Percentiles rank a stretch among this genome's conserved stretches.
Conservation (phyloP, 1,140 invertebrate genomes). For the Zophobas atratus region DNA sequence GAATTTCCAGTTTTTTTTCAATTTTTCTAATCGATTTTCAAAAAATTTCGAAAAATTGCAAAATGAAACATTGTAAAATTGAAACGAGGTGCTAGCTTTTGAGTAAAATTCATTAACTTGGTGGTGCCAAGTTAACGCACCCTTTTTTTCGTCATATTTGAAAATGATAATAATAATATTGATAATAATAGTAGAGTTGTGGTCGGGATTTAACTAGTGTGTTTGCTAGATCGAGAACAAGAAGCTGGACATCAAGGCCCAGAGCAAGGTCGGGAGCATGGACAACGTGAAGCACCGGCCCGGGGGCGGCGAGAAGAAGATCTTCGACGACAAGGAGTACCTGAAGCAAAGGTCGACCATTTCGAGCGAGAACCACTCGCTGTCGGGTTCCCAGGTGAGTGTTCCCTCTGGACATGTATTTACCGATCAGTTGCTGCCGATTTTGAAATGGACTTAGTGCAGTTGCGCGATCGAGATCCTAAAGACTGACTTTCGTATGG, state of each 20-base stretch:
- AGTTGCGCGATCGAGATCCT: constrained; percentile 20
- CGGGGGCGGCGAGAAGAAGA: constrained; percentile 93
- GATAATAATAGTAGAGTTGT: no score
- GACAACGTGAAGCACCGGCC: constrained; percentile 96
- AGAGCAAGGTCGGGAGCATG: constrained; percentile 92
- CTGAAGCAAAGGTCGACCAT: constrained; percentile 84
- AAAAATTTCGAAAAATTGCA: no score
- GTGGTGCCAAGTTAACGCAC: no score
- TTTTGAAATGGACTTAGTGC: constrained; percentile 42
- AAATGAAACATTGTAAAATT: no score
- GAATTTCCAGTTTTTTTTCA: no score
- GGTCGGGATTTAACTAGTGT: background rate
- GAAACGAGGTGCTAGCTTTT: no score
- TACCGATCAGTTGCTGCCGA: constrained; percentile 24
- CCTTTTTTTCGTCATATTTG: no score
- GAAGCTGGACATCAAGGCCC: constrained; percentile 88
- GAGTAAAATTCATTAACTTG: no score
- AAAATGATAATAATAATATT: no score
- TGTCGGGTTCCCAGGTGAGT: constrained; percentile 79
- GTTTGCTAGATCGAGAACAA: constrained; percentile 84
- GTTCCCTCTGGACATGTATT: constrained; percentile 30
- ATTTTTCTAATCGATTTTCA: no score
- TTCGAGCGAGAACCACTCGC: constrained; percentile 74
- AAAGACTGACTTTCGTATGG: constrained; percentile 38
- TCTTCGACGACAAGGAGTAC: constrained; percentile 96